Percentiles rank a stretch among this genome's conserved stretches.
phyloP scores from a whole-genome alignment of 2,797 vertebrate genomes.

The Chelon labrosus region DNA sequence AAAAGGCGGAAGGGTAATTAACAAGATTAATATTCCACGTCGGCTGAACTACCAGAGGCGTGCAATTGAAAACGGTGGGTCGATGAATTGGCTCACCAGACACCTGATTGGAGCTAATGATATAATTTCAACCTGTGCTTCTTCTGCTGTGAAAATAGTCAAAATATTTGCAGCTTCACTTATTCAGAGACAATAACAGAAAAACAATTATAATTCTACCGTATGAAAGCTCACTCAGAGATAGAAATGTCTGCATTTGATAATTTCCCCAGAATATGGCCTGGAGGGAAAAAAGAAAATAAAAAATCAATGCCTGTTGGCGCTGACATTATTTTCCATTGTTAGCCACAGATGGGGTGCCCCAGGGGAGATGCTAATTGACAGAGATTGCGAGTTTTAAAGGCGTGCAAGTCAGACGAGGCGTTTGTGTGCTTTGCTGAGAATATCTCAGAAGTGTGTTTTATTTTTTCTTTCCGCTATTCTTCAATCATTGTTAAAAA shows the following conservation, averaged over 20 bases:
- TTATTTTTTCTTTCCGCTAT: not conserved
- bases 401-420: conserved; percentile 4
- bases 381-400: not conserved
- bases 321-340: not conserved
- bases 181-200: not conserved
- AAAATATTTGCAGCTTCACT: not conserved
- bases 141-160: not conserved
- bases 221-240: too few species aligned
- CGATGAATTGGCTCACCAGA: not conserved
- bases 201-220: too few species aligned
- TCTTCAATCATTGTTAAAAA: not conserved
- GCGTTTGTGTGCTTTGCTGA: not conserved
- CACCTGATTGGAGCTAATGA: not conserved
- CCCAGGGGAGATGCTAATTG: not conserved
- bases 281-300: not conserved
- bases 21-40: not conserved
- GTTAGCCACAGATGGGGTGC: conserved; percentile 1
- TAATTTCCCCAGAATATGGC: not conserved
- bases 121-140: not conserved
- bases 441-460: conserved; percentile 3
- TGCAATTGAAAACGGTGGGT: not conserved
- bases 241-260: not conserved
- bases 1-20: conserved; percentile 10
- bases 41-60: not conserved
- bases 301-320: not conserved